phyloP scores from a whole-genome alignment of 2,888 invertebrate genomes.

The Ornithoptera priamus region DNA sequence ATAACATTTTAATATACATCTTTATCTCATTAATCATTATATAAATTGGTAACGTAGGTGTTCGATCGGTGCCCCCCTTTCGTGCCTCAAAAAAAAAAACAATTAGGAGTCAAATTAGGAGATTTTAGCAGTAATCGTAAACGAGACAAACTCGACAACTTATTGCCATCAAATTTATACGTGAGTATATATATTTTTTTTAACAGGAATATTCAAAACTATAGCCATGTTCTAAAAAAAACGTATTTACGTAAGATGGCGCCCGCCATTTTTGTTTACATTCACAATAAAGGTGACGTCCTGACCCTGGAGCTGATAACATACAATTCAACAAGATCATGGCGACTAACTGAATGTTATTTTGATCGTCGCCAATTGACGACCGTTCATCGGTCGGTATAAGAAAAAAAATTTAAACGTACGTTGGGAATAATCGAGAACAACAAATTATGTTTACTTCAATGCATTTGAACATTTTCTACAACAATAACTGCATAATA shows the following conservation, averaged over 20 bases:
- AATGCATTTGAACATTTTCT: not conserved
- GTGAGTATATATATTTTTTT: too few relatives aligned
- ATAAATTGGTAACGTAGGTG: too few relatives aligned
- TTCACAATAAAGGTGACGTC: conserved; percentile 41
- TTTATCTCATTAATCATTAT: too few relatives aligned
- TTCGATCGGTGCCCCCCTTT: too few relatives aligned
- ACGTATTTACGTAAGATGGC: conserved; percentile 2
- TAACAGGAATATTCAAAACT: not conserved
- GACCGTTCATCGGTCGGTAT: not conserved
- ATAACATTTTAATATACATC: too few relatives aligned
- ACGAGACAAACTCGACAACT: too few relatives aligned
- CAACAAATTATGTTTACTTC: not conserved
- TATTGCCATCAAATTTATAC: too few relatives aligned
- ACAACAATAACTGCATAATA: too few relatives aligned
- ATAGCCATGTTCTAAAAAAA: not conserved
- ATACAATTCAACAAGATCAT: conserved; percentile 48
- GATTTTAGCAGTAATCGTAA: too few relatives aligned
- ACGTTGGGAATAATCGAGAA: conserved; percentile 16
- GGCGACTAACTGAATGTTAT: conserved; percentile 45
- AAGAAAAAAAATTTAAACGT: conserved; percentile 8
- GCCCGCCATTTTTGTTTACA: conserved; percentile 36
- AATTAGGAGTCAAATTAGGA: too few relatives aligned
- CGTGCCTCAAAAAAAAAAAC: too few relatives aligned
- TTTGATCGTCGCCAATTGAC: conserved; percentile 51
- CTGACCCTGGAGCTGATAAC: conserved; percentile 48